phyloP scores from a whole-genome alignment of 2,888 invertebrate genomes.

The Drosophila recens region DNA sequence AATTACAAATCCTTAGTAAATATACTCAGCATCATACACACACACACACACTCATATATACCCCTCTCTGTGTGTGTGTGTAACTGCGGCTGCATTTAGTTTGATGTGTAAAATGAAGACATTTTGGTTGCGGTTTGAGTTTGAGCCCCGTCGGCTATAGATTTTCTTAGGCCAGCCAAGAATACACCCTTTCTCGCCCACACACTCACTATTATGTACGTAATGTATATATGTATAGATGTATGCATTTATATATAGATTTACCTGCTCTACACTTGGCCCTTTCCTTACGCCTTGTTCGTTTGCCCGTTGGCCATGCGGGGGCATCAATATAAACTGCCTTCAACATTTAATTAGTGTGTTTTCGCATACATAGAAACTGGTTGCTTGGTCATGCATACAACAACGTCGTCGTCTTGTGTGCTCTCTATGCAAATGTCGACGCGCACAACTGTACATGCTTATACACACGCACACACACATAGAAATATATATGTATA shows the following conservation, averaged over 20 bases:
- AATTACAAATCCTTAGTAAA: conserved; percentile 74
- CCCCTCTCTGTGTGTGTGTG: conserved; percentile 5
- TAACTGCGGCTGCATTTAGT: conserved; percentile 65
- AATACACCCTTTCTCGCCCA: conserved; percentile 11
- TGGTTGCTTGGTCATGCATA: conserved; percentile 52
- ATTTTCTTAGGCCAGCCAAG: conserved; percentile 68
- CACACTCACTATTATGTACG: conserved; percentile 35
- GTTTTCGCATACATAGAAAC: conserved; percentile 72
- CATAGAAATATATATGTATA: conserved; percentile 17
- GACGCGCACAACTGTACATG: conserved; percentile 75
- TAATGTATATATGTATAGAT: conserved; percentile 54
- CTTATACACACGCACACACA: conserved; percentile 40
- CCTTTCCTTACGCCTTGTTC: conserved; percentile 14
- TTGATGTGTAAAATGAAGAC: conserved; percentile 77
- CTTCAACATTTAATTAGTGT: conserved; percentile 84
- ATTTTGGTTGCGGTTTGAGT: conserved; percentile 73
- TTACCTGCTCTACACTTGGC: conserved; percentile 44
- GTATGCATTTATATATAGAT: conserved; percentile 19
- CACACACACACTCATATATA: neutral
- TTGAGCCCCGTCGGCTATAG: conserved; percentile 67
- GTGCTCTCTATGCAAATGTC: conserved; percentile 70
- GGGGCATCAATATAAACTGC: conserved; percentile 79
- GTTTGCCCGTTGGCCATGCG: conserved; percentile 69
- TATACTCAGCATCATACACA: conserved; percentile 24
- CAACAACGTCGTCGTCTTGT: conserved; percentile 35